Evolutionary conservation across 1,140 invertebrate species (phyloP).

Genomic region (Brachionus paranguensis): DNA sequence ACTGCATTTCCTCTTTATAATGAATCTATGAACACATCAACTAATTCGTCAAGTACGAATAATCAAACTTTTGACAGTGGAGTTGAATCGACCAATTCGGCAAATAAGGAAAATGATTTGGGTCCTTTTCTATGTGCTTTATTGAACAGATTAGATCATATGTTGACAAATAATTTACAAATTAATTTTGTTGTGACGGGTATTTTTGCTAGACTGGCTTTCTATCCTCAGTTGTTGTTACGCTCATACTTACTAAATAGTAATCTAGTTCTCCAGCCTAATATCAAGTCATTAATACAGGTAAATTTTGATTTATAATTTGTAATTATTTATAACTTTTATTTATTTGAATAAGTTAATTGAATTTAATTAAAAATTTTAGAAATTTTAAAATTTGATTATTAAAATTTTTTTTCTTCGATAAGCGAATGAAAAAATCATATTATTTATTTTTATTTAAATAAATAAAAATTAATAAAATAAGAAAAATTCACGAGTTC

Average conservation of each 20-base stretch:
- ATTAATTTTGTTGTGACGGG: slow-evolving; percentile 82
- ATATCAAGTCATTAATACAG: slow-evolving; percentile 81
- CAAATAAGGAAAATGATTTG: slow-evolving; percentile 41
- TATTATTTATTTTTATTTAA: background rate
- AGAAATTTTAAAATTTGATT: too few relatives aligned
- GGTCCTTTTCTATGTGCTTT: slow-evolving; percentile 78
- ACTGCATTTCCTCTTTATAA: slow-evolving; percentile 12
- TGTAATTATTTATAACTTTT: background rate
- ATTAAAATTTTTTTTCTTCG: background rate
- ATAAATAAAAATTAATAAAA: background rate
- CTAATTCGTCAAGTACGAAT: background rate
- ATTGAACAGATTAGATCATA: slow-evolving; percentile 72
- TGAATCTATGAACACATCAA: slow-evolving; percentile 14
- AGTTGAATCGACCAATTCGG: background rate
- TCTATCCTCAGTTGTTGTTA: slow-evolving; percentile 78
- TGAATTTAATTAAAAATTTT: background rate
- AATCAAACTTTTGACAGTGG: slow-evolving; percentile 38
- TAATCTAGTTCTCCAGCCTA: slow-evolving; percentile 76
- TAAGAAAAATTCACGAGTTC: background rate
- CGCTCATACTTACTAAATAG: slow-evolving; percentile 79
- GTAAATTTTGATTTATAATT: slow-evolving; percentile 54
- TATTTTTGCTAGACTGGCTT: slow-evolving; percentile 73
- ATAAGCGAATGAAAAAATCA: background rate
- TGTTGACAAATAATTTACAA: slow-evolving; percentile 76
- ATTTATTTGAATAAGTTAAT: too few relatives aligned